Base-by-base conservation (phyloP, 2,888 invertebrate genomes). In the Meta bourneti region DNA sequence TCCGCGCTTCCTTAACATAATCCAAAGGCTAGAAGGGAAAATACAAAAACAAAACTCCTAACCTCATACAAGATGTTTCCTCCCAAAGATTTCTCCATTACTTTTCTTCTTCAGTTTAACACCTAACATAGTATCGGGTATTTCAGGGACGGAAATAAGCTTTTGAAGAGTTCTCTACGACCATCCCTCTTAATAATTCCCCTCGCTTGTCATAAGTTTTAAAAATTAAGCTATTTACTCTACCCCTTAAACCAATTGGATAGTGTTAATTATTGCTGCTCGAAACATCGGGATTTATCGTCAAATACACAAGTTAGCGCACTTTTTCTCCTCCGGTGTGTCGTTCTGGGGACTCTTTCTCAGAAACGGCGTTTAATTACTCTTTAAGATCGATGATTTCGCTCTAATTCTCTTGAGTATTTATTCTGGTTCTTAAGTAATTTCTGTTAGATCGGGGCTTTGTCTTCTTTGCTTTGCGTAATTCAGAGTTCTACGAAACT, bases 111-210 rank as follows among this genome's bases (percentile, higher is more conserved):
- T 34, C 8, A 52, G 20, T 61, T 79, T 79, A 49, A 82, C 51
- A 82, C 70, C 82, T 72, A 72, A 70, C 70, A 72, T 61, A 71
- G 20, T 82, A 20, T n/a, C 49, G 13, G 48, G 48, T n/a, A 49
- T 34, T 82, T 51, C 13, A 48, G 71, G 9, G 51, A 48, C n/a
- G 20, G 71, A 71, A 82, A 49, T 49, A 71, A 49, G 79, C 52
- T 79, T 77, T 77, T 19, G 51, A 49, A 77, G 77, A 77, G 52
- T 51, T 77, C 13, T 19, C n/a, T n/a, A 48, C 54, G 48, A 61
- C 49, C 82, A 82, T 82, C 82, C 70, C 71, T 82, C 82, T 82
- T 82, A 82, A 82, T 82, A 82, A 82, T 72, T 71, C 82, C 72
- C 49, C 16, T 71, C 71, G 49, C 82, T 82, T 82, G 82, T 82